phyloP scores from a whole-genome alignment of 1,140 invertebrate genomes.

The Oscheius sp. region DNA sequence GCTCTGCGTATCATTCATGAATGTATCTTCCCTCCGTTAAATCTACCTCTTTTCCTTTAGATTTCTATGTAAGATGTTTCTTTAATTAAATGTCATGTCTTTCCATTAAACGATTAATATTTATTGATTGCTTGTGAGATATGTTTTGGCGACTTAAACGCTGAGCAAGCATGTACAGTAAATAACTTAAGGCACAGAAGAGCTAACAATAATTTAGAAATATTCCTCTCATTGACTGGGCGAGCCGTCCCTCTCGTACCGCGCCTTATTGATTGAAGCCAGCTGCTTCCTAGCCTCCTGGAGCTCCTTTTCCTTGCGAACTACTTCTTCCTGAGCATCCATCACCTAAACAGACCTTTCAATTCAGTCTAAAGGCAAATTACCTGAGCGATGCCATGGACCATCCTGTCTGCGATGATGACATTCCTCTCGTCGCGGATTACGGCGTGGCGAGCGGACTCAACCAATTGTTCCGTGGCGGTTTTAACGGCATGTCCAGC shows the following conservation, averaged over 20 bases:
- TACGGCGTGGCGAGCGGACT: constrained; percentile 86
- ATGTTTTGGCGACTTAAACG: background rate
- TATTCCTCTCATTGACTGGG: constrained; percentile 23
- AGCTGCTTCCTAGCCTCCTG: constrained; percentile 85
- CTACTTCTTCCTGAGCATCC: constrained; percentile 71
- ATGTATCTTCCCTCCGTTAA: too few relatives aligned
- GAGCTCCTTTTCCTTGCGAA: constrained; percentile 86
- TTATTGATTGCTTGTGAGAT: too few relatives aligned
- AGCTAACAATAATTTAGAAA: background rate
- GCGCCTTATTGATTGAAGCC: constrained; percentile 66
- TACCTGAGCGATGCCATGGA: constrained; percentile 70
- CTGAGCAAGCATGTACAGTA: background rate
- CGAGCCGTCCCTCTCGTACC: constrained; percentile 59
- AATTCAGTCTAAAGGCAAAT: background rate
- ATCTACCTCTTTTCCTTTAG: too few relatives aligned
- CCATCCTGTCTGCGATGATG: constrained; percentile 84
- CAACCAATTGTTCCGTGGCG: constrained; percentile 92
- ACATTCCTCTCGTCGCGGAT: constrained; percentile 83
- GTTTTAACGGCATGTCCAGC: constrained; percentile 95
- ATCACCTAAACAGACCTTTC: constrained; percentile 60
- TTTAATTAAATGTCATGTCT: too few relatives aligned
- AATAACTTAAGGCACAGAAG: background rate
- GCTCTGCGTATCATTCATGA: too few relatives aligned
- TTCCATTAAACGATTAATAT: too few relatives aligned
- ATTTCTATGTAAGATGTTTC: too few relatives aligned